Percentiles rank a stretch among this genome's conserved stretches.
Evolutionary conservation across 2,797 vertebrate genomes (phyloP).

Genomic region (Linurgus olivaceus): DNA sequence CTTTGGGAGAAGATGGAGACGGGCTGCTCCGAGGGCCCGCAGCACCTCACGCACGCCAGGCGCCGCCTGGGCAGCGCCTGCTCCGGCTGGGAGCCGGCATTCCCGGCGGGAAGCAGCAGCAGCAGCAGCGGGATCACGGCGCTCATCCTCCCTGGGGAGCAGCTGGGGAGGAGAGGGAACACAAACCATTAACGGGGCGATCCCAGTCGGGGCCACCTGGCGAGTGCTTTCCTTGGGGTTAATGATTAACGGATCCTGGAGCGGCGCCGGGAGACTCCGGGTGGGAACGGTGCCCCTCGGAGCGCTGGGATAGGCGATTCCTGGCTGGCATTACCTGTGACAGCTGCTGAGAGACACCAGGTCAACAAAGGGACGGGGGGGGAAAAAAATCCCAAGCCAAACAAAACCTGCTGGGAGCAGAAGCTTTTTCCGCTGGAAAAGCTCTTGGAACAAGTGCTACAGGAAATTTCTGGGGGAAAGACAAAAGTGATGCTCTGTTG

Average conservation of each 20-base stretch:
- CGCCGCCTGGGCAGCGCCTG: neutral
- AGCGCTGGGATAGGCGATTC: neutral
- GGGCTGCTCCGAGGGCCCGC: constrained; percentile 58
- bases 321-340: neutral
- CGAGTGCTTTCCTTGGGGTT: neutral
- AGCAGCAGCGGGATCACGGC: neutral
- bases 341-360: neutral
- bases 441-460: neutral
- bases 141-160: neutral
- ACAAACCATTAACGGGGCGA: neutral
- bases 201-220: constrained; percentile 7
- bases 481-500: neutral
- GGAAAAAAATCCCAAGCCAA: neutral
- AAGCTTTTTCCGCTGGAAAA: neutral
- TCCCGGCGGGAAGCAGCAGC: neutral
- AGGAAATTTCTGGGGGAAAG: neutral
- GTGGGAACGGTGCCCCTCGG: neutral
- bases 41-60: constrained; percentile 77
- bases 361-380: neutral
- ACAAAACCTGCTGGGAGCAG: neutral
- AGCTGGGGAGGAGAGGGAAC: neutral
- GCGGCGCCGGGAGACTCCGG: neutral
- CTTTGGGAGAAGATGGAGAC: neutral
- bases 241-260: neutral
- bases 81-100: fast-evolving